Evolutionary conservation across 2,888 invertebrate genomes (phyloP), one percentile per base, ranked within the genome.

Genomic region (Plagiodera versicolora): DNA sequence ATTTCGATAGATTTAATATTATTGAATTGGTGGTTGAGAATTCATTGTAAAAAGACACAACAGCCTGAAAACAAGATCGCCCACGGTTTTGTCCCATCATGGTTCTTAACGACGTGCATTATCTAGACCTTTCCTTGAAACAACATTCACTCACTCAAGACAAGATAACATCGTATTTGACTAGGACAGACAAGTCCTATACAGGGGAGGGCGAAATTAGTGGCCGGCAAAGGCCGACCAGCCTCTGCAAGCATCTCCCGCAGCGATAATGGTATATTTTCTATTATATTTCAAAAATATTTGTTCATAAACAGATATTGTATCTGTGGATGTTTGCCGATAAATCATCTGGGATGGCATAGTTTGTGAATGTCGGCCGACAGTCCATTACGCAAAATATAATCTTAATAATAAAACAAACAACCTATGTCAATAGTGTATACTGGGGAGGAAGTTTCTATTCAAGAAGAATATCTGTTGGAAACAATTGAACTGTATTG

Each of bases 301-400:
- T 64, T 64, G 66, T 64, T 61, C 60, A 58, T 64, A 64, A 66
- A 61, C 66, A 66, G 63, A 66, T 63, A 63, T 61, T 60, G 54
- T 47, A 63, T 63, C 61, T 60, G 3, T 39, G 46, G 63, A 64
- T 63, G 51, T 50, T 56, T 56, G 58, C 53, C 44, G 56, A 66
- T 66, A 62, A 66, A 66, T 66, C 61, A 64, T 63, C 53, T 52
- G 24, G 56, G 48, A 30, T 51, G 28, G 53, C 30, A 50, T 24
- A 32, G 30, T 44, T 18, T 48, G 48, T 58, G 52, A 9, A 35
- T 39, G 39, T 39, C 39, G 39, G 14, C 4, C 39, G 39, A 39
- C 39, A n/a, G 39, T 39, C 39, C 39, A 39, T 14, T 39, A 39
- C 39, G 14, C n/a, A 39, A 39, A 39, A n/a, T 39, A 39, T 39